Evolutionary conservation across 2,113 vertebrate genomes (phyloP).

Genomic region (Spea multiplicata): DNA sequence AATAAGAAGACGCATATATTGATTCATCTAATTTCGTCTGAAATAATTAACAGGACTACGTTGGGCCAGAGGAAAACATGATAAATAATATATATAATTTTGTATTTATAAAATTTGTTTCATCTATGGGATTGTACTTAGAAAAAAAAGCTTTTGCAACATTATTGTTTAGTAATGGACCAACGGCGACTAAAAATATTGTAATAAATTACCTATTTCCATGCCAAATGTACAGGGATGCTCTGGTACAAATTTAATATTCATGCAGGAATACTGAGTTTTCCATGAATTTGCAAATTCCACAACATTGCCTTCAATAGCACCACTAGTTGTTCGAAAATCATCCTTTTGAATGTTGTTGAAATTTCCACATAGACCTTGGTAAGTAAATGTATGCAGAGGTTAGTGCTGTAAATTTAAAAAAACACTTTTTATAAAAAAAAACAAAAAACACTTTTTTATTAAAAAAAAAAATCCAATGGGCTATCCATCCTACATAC

Average conservation of each 20-base stretch:
- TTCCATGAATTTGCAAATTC: slow-evolving; percentile 70
- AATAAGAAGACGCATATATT: no score
- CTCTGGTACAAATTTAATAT: slow-evolving; percentile 54
- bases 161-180: no score
- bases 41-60: no score
- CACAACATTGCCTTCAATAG: slow-evolving; percentile 59
- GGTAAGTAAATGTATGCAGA: neutral
- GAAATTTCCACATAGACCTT: slow-evolving; percentile 71
- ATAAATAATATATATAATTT: no score
- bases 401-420: no score
- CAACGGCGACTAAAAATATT: neutral
- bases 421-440: no score
- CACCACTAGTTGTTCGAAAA: slow-evolving; percentile 58
- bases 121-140: neutral
- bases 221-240: slow-evolving; percentile 65
- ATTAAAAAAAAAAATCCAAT: no score
- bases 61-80: no score
- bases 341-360: slow-evolving; percentile 66
- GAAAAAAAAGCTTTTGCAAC: neutral
- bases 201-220: slow-evolving; percentile 59
- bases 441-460: no score
- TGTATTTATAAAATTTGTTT: no score
- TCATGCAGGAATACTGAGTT: slow-evolving; percentile 56
- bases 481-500: no score
- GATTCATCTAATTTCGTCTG: no score